Base-by-base conservation (phyloP, 2,888 invertebrate species). In the Pammene fasciana region DNA sequence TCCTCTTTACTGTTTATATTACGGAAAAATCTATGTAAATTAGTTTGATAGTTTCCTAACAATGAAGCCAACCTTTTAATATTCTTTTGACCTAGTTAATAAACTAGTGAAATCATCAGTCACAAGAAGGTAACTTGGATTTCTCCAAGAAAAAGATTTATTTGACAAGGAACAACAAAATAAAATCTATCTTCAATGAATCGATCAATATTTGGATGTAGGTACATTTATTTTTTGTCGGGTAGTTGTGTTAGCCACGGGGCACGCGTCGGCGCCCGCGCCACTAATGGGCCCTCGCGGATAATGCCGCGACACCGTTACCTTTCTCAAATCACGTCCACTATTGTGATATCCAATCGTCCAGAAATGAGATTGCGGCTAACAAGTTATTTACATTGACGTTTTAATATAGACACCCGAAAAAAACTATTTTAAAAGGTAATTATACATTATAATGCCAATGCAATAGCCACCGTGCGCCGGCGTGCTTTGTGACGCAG, bases 301-400 rank as follows among this genome's bases (percentile, higher is more conserved):
- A 92, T 92, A 91, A 92, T 90, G 91, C 90, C 82, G 82, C 85
- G 86, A 88, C 87, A 91, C 92, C 92, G 92, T 92, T 92, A 92
- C 91, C 89, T 91, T 89, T 90, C 92, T 90, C 92, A 89, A 89
- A 91, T 91, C 92, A 92, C 92, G 92, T 92, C 90, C 92, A 89
- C 92, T 90, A 92, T 92, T 92, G 92, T 92, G 90, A 92, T 91
- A 92, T 90, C 90, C 92, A 92, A 92, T 91, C 90, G 91, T 84
- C 86, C 86, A 89, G 92, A 92, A 92, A 92, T 92, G 92, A 92
- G 92, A 92, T 92, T 90, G 92, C 92, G 90, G 92, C 92, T 92
- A 92, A 92, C 92, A 92, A 92, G 92, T 92, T 92, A 92, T 92
- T 92, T 92, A 92, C 92, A 90, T 92, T 92, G 92, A 92, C 92